Evolutionary conservation across 1,140 invertebrate genomes (phyloP).

Genomic region (Psilanteris sp.): DNA sequence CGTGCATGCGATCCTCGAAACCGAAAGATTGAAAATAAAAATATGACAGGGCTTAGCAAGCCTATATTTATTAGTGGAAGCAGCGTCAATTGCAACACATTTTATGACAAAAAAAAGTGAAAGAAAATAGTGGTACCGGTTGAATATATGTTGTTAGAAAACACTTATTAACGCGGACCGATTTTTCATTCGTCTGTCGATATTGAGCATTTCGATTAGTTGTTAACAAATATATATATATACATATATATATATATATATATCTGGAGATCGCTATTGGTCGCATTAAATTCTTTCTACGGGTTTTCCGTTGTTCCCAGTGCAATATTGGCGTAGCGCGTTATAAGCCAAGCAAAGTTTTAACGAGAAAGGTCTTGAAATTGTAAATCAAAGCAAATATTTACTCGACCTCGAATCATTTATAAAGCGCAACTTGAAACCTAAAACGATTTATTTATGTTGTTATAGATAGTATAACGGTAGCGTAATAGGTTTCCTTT

Average conservation of each 20-base stretch:
- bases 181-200: slow-evolving; percentile 51
- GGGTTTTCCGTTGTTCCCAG: background rate
- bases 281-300: too few relatives aligned
- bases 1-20: slow-evolving; percentile 39
- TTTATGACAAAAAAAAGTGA: slow-evolving; percentile 35
- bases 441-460: too few relatives aligned
- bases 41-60: slow-evolving; percentile 10
- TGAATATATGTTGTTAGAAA: slow-evolving; percentile 60
- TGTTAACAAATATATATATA: slow-evolving; percentile 3
- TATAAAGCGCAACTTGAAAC: background rate
- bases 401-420: too few relatives aligned
- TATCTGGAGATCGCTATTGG: too few relatives aligned
- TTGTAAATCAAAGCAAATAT: background rate
- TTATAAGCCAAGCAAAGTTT: too few relatives aligned
- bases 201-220: background rate
- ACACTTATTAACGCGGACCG: slow-evolving; percentile 55
- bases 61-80: slow-evolving; percentile 48
- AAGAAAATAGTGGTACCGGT: slow-evolving; percentile 34
- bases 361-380: too few relatives aligned
- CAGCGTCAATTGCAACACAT: slow-evolving; percentile 69
- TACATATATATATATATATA: too few relatives aligned
- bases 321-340: background rate
- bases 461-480: too few relatives aligned
- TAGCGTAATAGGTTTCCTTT: too few relatives aligned
- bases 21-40: slow-evolving; percentile 29